A percentile compares a stretch with the other conserved stretches of the same genome.
phyloP scores from a whole-genome alignment of 2,113 vertebrate genomes.

The Rhodinocichla rosea region DNA sequence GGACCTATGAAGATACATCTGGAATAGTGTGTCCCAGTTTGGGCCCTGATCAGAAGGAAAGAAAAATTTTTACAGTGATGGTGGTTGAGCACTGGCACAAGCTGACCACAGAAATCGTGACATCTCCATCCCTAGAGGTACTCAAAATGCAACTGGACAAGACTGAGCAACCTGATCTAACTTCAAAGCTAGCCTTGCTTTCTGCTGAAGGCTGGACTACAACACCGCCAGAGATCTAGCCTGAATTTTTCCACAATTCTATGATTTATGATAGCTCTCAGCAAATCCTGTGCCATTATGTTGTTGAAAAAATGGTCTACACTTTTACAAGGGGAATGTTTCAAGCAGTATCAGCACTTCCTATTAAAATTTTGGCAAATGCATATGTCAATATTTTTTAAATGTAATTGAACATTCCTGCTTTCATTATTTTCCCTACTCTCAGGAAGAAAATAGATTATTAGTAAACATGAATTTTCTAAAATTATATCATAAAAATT shows the following conservation, averaged over 20 bases:
- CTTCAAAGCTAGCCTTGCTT: constrained; percentile 5
- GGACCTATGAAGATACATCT: not conserved
- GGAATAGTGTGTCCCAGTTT: not conserved
- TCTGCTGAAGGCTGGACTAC: not conserved
- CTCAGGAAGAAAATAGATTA: not conserved
- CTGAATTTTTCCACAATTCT: constrained; percentile 19
- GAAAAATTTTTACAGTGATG: not conserved
- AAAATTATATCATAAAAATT: constrained; percentile 1
- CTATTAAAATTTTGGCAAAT: not conserved
- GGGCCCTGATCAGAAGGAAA: not conserved
- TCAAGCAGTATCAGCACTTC: not conserved
- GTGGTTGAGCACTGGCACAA: not conserved
- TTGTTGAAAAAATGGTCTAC: constrained; percentile 1
- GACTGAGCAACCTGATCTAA: not conserved
- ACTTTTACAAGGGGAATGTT: constrained; percentile 15
- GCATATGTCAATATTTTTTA: not conserved
- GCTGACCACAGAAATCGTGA: not conserved
- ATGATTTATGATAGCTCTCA: constrained; percentile 34
- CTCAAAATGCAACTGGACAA: not conserved
- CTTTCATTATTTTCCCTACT: not conserved
- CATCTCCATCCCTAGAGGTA: not conserved
- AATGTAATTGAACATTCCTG: not conserved
- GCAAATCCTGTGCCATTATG: not conserved
- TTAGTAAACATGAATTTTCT: constrained; percentile 50
- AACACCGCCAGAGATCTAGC: not conserved